These are phyloP conservation scores for Pachliopta kotzebuea DNA, from an alignment of 2,888 invertebrate species.

Conservation along the genomic window DNA sequence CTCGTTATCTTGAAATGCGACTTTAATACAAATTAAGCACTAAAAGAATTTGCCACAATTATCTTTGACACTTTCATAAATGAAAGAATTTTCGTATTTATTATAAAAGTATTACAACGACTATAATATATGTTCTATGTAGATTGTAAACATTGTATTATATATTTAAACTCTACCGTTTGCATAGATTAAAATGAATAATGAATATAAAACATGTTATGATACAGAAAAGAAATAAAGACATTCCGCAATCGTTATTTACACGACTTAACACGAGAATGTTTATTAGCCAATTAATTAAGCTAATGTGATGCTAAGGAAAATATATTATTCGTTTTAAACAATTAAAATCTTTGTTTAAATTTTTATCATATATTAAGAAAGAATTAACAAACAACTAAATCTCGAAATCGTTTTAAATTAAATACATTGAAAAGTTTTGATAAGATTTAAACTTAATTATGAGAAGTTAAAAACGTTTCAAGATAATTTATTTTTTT, in stretches of 20 bases:
- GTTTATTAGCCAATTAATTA: constrained; percentile 6
- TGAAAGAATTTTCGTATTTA: not conserved
- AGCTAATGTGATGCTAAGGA: not conserved
- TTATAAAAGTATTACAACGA: not conserved
- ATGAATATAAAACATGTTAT: not conserved
- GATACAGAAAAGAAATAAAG: not conserved
- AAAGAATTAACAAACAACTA: too few relatives aligned
- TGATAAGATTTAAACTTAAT: too few relatives aligned
- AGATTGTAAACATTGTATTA: too few relatives aligned
- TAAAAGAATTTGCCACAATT: constrained; percentile 27
- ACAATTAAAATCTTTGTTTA: not conserved
- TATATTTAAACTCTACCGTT: too few relatives aligned
- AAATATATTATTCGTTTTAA: not conserved
- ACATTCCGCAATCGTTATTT: not conserved
- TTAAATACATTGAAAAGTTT: too few relatives aligned
- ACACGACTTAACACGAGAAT: not conserved
- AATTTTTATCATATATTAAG: not conserved
- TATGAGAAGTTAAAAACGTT: too few relatives aligned
- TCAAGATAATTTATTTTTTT: too few relatives aligned
- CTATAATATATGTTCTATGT: too few relatives aligned
- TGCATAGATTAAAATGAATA: not conserved
- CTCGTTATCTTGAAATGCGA: constrained; percentile 32
- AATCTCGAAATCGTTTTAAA: too few relatives aligned
- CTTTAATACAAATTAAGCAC: constrained; percentile 28
- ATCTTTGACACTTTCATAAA: not conserved